Evolutionary conservation across 2,113 vertebrate genomes (phyloP), one percentile per base, ranked within the genome.

Genomic region (Helogale parvula): DNA sequence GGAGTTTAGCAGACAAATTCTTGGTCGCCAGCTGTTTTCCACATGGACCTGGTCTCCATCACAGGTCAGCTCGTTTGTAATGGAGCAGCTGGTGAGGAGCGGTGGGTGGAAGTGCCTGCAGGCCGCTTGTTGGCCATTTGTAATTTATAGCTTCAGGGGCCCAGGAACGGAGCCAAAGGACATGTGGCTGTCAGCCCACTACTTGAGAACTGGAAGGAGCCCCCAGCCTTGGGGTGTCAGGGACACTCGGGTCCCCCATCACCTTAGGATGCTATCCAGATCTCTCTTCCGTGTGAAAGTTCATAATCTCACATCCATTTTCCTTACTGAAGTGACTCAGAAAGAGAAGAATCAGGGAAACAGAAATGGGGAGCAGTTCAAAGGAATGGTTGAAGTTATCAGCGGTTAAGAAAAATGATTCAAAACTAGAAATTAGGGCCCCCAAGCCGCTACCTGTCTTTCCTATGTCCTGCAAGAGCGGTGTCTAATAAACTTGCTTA

Each of bases 21-120:
- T 94, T 90, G 88, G 76, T 88, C 27, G 38, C 90, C 98, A 96
- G 97, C 94, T 97, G 95, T 93, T 97, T 94, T 74, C 87, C 80
- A 90, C 68, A 35, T 65, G 85, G 90, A 27, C 90, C 96, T 97
- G 97, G 97, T 82, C 88, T 95, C 38, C 93, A 50, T 97, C 96
- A 96, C 96, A 54, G 81, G 88, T 80, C 95, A 96, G 97, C 93
- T 98, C 90, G 5, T 97, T 95, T 95, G 87, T 87, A 66, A 97
- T 0, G 3, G 86, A 47, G 52, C 3, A 47, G 72, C 9, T 31
- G 19, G 90, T 90, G 50, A 83, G 65, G 80, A 81, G 66, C 19
- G 50, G 57, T 1, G 82, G 45, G 68, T 68, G 66, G 91, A 68
- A 60, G 80, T 33, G 84, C 23, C 89, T 96, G 68, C 45, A 35